phyloP scores from a whole-genome alignment of 2,888 invertebrate genomes.

The Meloe dianella region DNA sequence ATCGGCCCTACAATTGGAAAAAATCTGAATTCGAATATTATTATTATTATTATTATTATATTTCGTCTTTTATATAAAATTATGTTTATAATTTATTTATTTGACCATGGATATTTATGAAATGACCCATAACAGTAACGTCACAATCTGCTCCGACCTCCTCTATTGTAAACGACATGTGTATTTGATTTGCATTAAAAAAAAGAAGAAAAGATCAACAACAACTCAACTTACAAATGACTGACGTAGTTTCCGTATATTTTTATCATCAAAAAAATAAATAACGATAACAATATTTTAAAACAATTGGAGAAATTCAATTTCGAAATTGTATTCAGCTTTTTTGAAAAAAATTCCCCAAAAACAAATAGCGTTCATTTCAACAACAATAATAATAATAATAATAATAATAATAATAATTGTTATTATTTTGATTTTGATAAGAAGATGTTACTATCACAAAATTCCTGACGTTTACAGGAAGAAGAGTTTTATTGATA shows the following conservation, averaged over 20 bases:
- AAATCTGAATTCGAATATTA: not conserved
- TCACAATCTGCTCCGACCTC: conserved; percentile 3
- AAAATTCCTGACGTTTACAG: conserved; percentile 5
- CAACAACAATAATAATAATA: not conserved
- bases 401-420: not conserved
- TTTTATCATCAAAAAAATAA: not conserved
- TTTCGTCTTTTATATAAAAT: too few relatives aligned
- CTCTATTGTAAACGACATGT: not conserved
- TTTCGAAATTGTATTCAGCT: not conserved
- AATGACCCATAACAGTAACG: not conserved
- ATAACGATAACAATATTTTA: not conserved
- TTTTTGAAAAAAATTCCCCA: not conserved
- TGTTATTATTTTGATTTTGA: not conserved
- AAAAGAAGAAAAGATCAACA: not conserved
- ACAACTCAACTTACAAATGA: not conserved
- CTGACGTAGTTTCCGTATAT: not conserved
- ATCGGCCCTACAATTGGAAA: not conserved
- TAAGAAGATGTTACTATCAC: not conserved
- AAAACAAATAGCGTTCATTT: not conserved
- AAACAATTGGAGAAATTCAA: not conserved
- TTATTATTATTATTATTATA: too few relatives aligned
- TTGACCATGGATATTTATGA: conserved; percentile 2
- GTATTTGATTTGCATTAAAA: not conserved
- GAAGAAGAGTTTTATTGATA: not conserved
- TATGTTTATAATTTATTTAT: not conserved